Percentiles rank a stretch among this genome's conserved stretches.
Evolutionary conservation across 2,888 invertebrate genomes (phyloP).

Genomic region (Cheilosia urbana): DNA sequence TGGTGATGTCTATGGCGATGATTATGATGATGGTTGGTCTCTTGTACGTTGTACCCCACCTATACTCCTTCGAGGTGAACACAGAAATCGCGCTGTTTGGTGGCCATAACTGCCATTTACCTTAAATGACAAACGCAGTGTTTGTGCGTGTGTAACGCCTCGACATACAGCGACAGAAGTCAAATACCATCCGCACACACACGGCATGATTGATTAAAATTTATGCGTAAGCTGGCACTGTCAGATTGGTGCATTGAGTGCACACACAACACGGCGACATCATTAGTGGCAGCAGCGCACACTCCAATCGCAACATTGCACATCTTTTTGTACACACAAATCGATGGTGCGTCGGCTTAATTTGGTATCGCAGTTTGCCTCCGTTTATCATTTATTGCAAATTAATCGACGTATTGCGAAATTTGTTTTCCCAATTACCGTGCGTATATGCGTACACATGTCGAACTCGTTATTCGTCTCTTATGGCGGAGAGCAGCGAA

Average conservation of each 20-base stretch:
- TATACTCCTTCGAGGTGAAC: slow-evolving; percentile 47
- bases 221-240: slow-evolving; percentile 72
- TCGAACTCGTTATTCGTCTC: slow-evolving; percentile 67
- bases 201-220: slow-evolving; percentile 69
- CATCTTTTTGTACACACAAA: slow-evolving; percentile 20
- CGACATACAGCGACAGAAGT: slow-evolving; percentile 47
- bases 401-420: slow-evolving; percentile 73
- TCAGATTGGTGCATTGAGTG: slow-evolving; percentile 6
- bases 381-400: slow-evolving; percentile 72
- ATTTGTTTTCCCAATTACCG: slow-evolving; percentile 67
- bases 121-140: slow-evolving; percentile 38
- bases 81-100: slow-evolving; percentile 30
- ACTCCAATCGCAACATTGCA: slow-evolving; percentile 4
- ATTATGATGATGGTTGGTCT: slow-evolving; percentile 53
- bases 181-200: slow-evolving; percentile 29
- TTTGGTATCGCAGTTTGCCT: slow-evolving; percentile 56
- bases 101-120: slow-evolving; percentile 44
- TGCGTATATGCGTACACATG: slow-evolving; percentile 47
- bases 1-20: slow-evolving; percentile 54
- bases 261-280: slow-evolving; percentile 60
- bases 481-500: slow-evolving; percentile 68
- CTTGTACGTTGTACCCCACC: slow-evolving; percentile 38
- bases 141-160: slow-evolving; percentile 3
- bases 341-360: slow-evolving; percentile 38
- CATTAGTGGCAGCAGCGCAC: slow-evolving; percentile 40